These are phyloP conservation scores for Rhagoletis zephyria DNA, from an alignment of 1,140 invertebrate genomes.

Conservation along the genomic window DNA sequence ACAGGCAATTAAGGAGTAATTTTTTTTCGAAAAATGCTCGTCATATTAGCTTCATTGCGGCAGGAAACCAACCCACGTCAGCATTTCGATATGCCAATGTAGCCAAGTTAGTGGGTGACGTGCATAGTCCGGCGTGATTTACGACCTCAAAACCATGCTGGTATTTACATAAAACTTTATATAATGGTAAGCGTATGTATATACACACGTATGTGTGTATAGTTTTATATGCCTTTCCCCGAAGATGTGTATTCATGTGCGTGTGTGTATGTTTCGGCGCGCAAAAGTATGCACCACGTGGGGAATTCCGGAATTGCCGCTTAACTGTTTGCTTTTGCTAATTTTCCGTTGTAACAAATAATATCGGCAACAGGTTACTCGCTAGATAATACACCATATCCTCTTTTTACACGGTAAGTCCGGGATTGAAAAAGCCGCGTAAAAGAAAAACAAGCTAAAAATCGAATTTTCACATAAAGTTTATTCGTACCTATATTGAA, in stretches of 20 bases:
- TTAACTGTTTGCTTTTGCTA: background rate
- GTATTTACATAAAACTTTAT: slow-evolving; percentile 10
- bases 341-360: background rate
- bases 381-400: too few relatives aligned
- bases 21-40: background rate
- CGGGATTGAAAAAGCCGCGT: too few relatives aligned
- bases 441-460: too few relatives aligned
- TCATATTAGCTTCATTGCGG: background rate
- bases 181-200: background rate
- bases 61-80: background rate
- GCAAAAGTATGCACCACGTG: slow-evolving; percentile 14
- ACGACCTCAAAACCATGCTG: background rate
- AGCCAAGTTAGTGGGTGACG: background rate
- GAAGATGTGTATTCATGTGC: background rate
- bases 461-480: too few relatives aligned
- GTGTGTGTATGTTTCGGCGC: background rate
- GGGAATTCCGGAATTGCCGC: background rate
- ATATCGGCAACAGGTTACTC: too few relatives aligned
- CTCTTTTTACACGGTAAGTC: too few relatives aligned
- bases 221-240: background rate
- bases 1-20: background rate
- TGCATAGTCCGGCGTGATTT: slow-evolving; percentile 14
- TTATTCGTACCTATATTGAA: too few relatives aligned
- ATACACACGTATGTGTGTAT: background rate
- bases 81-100: slow-evolving; percentile 8